Evolutionary conservation across 2,888 invertebrate species (phyloP).

Genomic region (Eupithecia centaureata): DNA sequence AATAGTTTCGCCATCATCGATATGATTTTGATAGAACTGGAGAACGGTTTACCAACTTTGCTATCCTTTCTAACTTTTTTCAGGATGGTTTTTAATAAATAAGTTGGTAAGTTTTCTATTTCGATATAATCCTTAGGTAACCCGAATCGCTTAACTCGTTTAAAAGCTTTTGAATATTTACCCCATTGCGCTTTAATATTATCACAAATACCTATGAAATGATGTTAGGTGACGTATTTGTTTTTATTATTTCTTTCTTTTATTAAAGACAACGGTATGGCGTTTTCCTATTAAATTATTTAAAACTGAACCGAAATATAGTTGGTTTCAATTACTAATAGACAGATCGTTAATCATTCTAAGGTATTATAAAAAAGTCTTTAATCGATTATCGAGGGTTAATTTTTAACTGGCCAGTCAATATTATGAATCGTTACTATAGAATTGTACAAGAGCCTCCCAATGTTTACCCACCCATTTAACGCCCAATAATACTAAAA

Average conservation of each 20-base stretch:
- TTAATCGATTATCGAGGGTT: no score
- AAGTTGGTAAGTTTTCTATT: no score
- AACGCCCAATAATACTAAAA: neutral
- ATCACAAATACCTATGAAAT: neutral
- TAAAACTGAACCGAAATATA: neutral
- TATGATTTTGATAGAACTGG: neutral
- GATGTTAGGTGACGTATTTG: neutral
- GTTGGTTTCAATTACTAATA: neutral
- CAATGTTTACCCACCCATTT: neutral
- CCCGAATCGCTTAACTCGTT: neutral
- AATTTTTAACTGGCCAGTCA: neutral
- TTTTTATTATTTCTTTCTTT: neutral
- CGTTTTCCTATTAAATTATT: neutral
- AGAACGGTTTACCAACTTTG: neutral
- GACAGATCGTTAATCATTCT: no score
- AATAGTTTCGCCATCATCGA: no score
- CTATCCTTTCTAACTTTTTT: neutral
- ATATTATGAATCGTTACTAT: neutral
- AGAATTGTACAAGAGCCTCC: neutral
- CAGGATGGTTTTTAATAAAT: neutral
- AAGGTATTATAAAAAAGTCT: neutral
- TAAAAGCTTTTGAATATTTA: slow-evolving; percentile 1
- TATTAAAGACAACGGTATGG: neutral
- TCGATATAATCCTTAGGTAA: neutral
- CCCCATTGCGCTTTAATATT: neutral